Base-by-base conservation (phyloP, 2,797 vertebrate species). In the Synaphobranchus kaupii region DNA sequence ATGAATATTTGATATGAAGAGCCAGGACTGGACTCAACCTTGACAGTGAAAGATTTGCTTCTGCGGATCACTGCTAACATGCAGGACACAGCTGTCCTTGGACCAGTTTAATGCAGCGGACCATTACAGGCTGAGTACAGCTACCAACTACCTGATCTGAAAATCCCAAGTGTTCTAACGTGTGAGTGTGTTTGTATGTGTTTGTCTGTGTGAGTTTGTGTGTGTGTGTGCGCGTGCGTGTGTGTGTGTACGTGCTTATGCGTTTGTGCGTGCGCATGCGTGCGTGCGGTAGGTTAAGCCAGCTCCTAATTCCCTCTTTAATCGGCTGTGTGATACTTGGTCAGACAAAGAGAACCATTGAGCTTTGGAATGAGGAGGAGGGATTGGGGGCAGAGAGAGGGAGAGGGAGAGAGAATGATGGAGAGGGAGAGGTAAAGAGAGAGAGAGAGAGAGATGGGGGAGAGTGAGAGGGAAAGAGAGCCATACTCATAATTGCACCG, bases 261-360 rank as follows among this genome's bases (percentile, higher is more conserved):
- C 4, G 22, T 25, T 20, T 63, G 22, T 12, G 22, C 12, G 3
- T 84, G 85, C 63, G 71, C 89, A 39, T 84, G 31, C 88, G 84
- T 48, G n/a, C 88, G 85, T 66, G 50, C 80, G 63, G 78, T 52
- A 91, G 91, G 90, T 92, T 94, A 92, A 95, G 94, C 92, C 92
- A 91, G 94, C 95, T 95, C 92, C 92, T 96, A 96, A 96, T 96
- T 96, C 95, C 92, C 92, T 92, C 93, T 88, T 95, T 96, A 96
- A 96, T 96, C 94, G 91, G 94, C 94, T 94, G 95, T 94, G 94
- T 95, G 95, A 96, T 96, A 95, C 94, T 95, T 94, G 90, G 85
- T 92, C 92, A 94, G 92, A 96, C 96, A 96, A 96, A 96, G 95
- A 93, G 89, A 90, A 88, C 94, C 93, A 95, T 96, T 96, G 94